Conservation (phyloP, 2,888 invertebrate genomes). For the Andrena praecox region DNA sequence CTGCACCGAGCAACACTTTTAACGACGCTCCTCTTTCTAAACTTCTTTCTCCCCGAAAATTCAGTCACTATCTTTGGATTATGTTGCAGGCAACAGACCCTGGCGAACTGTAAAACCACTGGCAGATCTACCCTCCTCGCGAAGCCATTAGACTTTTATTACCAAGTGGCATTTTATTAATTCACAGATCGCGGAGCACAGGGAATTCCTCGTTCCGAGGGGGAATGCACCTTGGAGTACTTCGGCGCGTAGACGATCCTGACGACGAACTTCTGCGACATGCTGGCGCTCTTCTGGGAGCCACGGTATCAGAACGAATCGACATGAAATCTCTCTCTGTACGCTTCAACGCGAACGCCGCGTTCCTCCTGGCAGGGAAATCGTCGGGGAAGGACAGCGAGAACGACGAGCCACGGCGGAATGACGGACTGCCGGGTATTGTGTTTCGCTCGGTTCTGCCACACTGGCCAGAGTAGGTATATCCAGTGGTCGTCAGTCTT, state of each 20-base stretch:
- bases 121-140: too few relatives aligned
- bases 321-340: slow-evolving; percentile 71
- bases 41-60: too few relatives aligned
- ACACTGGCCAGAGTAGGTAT: slow-evolving; percentile 50
- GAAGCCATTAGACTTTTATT: background rate
- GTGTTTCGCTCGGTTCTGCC: slow-evolving; percentile 70
- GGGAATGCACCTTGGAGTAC: slow-evolving; percentile 71
- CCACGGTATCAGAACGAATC: slow-evolving; percentile 62
- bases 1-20: too few relatives aligned
- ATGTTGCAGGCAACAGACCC: too few relatives aligned
- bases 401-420: slow-evolving; percentile 55
- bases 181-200: background rate
- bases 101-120: too few relatives aligned
- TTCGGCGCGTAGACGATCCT: slow-evolving; percentile 80
- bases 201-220: background rate
- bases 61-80: too few relatives aligned
- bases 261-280: slow-evolving; percentile 74
- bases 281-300: slow-evolving; percentile 55
- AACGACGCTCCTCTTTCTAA: too few relatives aligned
- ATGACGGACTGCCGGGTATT: slow-evolving; percentile 72
- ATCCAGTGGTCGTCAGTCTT: slow-evolving; percentile 63
- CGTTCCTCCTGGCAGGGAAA: slow-evolving; percentile 41
- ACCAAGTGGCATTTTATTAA: too few relatives aligned
- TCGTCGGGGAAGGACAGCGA: slow-evolving; percentile 31
- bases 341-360: slow-evolving; percentile 39